Evolutionary conservation across 2,113 vertebrate genomes (phyloP).

Genomic region (Antidorcas marsupialis): DNA sequence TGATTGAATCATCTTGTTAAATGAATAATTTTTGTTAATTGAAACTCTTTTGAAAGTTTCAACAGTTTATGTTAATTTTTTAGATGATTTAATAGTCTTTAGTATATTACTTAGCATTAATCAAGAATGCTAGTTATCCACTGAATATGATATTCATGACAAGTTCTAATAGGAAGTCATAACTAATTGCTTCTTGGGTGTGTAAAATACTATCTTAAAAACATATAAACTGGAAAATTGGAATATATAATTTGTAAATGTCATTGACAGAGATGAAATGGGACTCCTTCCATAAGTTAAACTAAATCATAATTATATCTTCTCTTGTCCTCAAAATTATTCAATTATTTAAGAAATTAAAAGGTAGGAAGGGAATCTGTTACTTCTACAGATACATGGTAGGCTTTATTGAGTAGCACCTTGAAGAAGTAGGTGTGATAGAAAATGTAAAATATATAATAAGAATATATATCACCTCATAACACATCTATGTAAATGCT

Average conservation of each 20-base stretch:
- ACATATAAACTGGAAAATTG: background rate
- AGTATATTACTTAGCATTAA: background rate
- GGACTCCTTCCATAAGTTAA: background rate
- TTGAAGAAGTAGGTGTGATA: background rate
- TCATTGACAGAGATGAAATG: background rate
- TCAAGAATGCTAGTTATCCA: background rate
- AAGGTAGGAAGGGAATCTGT: background rate
- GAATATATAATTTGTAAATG: background rate
- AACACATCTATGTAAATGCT: background rate
- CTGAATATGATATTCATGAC: background rate
- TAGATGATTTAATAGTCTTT: background rate
- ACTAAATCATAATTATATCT: background rate
- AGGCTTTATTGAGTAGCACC: background rate
- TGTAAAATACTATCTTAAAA: background rate
- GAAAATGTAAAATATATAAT: background rate
- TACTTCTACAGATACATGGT: background rate
- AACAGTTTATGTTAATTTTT: background rate
- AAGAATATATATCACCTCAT: background rate
- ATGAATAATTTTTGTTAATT: background rate
- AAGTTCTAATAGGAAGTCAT: background rate
- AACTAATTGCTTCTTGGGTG: background rate
- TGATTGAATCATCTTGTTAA: background rate
- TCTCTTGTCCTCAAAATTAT: background rate
- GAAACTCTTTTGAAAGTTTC: background rate
- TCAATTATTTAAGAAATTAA: slow-evolving; percentile 2